These are phyloP conservation scores for Ceriagrion tenellum DNA, from an alignment of 2,888 invertebrate species.

Conservation along the genomic window DNA sequence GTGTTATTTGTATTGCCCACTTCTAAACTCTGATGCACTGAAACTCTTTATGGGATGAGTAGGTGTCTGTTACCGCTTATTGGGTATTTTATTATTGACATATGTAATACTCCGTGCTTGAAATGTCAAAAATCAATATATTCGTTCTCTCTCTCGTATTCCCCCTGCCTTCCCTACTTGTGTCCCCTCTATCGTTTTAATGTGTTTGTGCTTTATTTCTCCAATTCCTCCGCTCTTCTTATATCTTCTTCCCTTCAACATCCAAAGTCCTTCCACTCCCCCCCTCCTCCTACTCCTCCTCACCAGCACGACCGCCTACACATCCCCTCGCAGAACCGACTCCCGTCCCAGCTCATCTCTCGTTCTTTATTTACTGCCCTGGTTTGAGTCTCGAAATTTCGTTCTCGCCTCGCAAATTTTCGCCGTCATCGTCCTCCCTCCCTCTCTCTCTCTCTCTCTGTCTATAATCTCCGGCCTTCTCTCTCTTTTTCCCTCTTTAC, in stretches of 20 bases:
- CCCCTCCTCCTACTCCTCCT: not conserved
- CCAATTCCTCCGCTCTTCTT: not conserved
- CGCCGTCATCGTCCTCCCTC: not conserved
- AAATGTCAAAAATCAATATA: too few species aligned
- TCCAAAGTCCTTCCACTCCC: not conserved
- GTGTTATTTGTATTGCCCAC: too few species aligned
- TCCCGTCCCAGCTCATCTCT: not conserved
- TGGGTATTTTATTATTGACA: too few species aligned
- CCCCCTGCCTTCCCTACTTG: not conserved
- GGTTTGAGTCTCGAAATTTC: slow-evolving; percentile 30
- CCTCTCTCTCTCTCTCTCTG: slow-evolving; percentile 26
- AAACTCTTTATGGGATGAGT: too few species aligned
- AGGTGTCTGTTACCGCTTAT: too few species aligned
- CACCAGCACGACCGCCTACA: too few species aligned
- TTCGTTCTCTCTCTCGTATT: not conserved
- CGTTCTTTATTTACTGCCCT: slow-evolving; percentile 20
- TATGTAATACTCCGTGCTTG: too few species aligned
- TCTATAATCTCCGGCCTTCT: not conserved
- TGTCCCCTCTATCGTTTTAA: slow-evolving; percentile 13
- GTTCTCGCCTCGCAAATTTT: slow-evolving; percentile 7
- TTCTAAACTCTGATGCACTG: too few species aligned
- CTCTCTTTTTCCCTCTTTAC: too few species aligned
- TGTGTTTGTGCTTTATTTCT: slow-evolving; percentile 14
- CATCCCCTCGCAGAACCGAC: not conserved
- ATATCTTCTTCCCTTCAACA: too few species aligned